phyloP scores from a whole-genome alignment of 2,797 vertebrate genomes.

The Bradypodion pumilum region DNA sequence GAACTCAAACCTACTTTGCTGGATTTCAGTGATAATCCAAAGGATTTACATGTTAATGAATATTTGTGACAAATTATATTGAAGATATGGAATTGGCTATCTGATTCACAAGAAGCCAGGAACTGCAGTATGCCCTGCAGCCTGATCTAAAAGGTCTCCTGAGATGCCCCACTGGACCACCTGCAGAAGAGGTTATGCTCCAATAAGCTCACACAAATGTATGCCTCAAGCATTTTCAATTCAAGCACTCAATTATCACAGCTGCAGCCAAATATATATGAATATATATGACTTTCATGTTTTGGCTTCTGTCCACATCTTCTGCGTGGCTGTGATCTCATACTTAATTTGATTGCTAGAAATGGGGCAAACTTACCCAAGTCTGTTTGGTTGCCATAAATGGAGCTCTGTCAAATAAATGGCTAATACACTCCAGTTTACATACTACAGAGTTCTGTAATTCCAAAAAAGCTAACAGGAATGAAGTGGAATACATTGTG shows the following conservation, averaged over 20 bases:
- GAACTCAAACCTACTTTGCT: not conserved
- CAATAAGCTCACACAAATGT: not conserved
- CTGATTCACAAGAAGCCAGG: not conserved
- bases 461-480: not conserved
- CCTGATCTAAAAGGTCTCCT: not conserved
- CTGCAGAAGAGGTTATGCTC: not conserved
- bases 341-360: no score
- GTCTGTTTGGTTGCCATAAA: not conserved
- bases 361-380: not conserved
- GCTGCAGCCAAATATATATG: not conserved
- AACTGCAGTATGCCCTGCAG: not conserved
- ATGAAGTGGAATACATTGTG: not conserved
- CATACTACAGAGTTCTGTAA: not conserved
- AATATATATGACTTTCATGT: not conserved
- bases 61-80: not conserved
- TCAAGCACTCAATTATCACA: not conserved
- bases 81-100: not conserved
- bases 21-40: not conserved
- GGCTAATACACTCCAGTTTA: not conserved
- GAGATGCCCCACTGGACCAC: not conserved
- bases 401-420: not conserved
- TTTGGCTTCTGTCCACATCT: not conserved
- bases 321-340: not conserved
- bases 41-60: not conserved
- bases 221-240: not conserved